Base-by-base conservation (phyloP, 2,888 invertebrate genomes). In the Pollenia griseotomentosa region DNA sequence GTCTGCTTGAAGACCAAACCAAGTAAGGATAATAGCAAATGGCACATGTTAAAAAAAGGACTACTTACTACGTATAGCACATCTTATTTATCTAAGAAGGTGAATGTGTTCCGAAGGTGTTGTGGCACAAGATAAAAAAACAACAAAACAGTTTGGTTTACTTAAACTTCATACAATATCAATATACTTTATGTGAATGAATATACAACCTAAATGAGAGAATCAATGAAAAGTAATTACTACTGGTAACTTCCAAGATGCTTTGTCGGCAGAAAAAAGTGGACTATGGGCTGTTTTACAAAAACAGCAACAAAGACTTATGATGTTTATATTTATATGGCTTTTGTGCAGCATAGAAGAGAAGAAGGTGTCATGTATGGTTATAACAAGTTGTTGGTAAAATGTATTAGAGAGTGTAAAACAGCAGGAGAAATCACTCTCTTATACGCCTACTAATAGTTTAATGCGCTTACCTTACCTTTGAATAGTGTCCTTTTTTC, bases 381-480 rank as follows among this genome's bases (percentile, higher is more conserved):
- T 16, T 68, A 78, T 81, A 57, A 81, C 77, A 74, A 81, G 80
- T 87, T 83, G 79, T 70, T 79, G 74, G 70, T 73, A 33, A 51
- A 48, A 51, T 77, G 74, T 61, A 9, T 44, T 16, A 16, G 44
- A 33, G 53, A 55, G 46, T 80, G 77, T 77, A 63, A 81, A 81
- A 74, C 87, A 84, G 87, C 84, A 70, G 84, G 84, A 84, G 78
- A 42, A 74, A 48, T 77, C 42, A 74, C 68, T 82, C 77, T 71
- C 59, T 78, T 57, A 48, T 74, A 87, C 84, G 84, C 87, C 87
- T 87, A 87, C 87, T 84, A 78, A 84, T 82, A 81, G 81, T 78
- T 81, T 87, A 87, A 81, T 77, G 75, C 59, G 81, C 48, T 79
- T 86, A 53, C 63, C 33, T 33, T 83, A 80, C 84, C 81, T 74